Evolutionary conservation across 2,888 invertebrate species (phyloP).

Genomic region (Neria commutata): DNA sequence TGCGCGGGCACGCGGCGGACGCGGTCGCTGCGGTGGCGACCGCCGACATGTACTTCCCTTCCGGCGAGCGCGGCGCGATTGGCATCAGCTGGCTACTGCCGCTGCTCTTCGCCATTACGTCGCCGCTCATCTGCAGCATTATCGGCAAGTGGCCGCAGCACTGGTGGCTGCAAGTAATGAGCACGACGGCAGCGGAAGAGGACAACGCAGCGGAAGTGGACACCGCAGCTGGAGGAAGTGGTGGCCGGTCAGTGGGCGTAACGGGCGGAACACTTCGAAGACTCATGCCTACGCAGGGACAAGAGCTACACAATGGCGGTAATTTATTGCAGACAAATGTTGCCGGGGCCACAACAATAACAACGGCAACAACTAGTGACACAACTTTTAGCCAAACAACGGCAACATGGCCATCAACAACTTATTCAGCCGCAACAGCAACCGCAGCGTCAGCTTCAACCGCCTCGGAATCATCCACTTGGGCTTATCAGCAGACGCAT

Average conservation of each 20-base stretch:
- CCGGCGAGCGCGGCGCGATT: conserved; percentile 58
- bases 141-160: conserved; percentile 62
- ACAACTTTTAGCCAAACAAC: too few species aligned
- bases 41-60: conserved; percentile 12
- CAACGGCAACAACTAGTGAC: conserved; percentile 25
- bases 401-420: conserved; percentile 28
- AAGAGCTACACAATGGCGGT: conserved; percentile 46
- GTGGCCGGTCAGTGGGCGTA: not conserved
- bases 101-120: conserved; percentile 58
- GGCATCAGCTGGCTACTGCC: conserved; percentile 62
- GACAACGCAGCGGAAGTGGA: conserved; percentile 18
- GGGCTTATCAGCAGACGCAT: not conserved
- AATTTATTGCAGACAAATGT: conserved; percentile 37
- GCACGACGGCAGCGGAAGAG: conserved; percentile 35
- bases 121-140: conserved; percentile 61
- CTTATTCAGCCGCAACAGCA: conserved; percentile 15
- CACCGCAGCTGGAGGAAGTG: not conserved
- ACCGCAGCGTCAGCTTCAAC: conserved; percentile 10
- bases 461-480: conserved; percentile 35
- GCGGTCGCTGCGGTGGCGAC: conserved; percentile 1
- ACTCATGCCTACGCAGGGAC: not conserved
- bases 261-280: too few species aligned
- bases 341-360: conserved; percentile 1
- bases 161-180: conserved; percentile 69
- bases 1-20: conserved; percentile 11